These are phyloP conservation scores for Sarotherodon lohbergeri DNA, from an alignment of 2,113 vertebrate species.

Conservation along the genomic window DNA sequence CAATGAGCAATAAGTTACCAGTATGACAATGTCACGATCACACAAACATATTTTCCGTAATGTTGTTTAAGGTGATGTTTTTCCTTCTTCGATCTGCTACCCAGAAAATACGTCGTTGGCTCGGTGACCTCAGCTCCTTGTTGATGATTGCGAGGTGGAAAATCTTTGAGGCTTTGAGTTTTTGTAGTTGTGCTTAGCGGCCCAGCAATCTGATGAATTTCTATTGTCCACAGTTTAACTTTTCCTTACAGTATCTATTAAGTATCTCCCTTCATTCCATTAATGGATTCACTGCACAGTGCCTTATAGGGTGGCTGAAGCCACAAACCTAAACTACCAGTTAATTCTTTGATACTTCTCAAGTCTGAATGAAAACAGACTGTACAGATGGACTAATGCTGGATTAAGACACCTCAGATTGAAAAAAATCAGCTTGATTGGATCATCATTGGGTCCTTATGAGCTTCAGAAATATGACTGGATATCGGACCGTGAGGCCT, in stretches of 20 bases:
- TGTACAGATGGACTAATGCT: rapidly evolving
- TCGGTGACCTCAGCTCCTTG: not conserved
- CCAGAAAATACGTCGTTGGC: not conserved
- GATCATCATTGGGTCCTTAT: not conserved
- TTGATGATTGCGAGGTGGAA: not conserved
- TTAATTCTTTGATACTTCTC: not conserved
- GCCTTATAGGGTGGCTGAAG: not conserved
- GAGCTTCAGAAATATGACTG: not conserved
- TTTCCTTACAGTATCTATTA: no score
- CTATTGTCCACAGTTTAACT: not conserved
- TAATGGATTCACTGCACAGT: not conserved
- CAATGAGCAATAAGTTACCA: not conserved
- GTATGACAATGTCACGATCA: not conserved
- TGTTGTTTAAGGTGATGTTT: not conserved
- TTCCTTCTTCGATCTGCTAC: rapidly evolving
- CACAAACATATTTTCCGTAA: not conserved
- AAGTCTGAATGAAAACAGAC: not conserved
- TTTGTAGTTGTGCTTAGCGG: not conserved
- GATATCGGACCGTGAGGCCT: not conserved
- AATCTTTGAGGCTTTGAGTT: not conserved
- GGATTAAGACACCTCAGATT: rapidly evolving
- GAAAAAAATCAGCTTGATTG: not conserved
- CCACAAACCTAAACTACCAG: not conserved
- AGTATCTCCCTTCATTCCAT: rapidly evolving
- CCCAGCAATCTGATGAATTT: rapidly evolving